These are phyloP conservation scores for Lepidurus packardi DNA, from an alignment of 1,140 invertebrate genomes.

Conservation along the genomic window DNA sequence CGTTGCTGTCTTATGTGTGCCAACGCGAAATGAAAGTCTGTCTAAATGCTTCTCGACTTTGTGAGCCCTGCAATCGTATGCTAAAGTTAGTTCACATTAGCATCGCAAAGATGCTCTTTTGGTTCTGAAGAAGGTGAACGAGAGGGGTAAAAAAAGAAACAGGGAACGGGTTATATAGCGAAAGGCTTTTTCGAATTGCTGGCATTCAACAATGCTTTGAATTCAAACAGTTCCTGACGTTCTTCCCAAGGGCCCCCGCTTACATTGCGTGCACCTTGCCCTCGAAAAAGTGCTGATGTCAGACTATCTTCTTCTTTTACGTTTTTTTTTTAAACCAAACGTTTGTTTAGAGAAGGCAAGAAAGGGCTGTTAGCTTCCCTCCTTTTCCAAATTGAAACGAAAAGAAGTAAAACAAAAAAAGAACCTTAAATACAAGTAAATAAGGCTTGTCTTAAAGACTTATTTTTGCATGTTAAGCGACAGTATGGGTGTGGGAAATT, in stretches of 20 bases:
- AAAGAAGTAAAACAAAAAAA: not conserved
- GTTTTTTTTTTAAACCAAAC: not conserved
- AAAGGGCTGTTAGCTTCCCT: not conserved
- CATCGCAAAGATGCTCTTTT: not conserved
- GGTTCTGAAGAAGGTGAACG: not conserved
- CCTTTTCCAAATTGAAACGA: slow-evolving; percentile 4
- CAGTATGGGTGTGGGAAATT: no score
- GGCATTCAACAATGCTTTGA: slow-evolving; percentile 15
- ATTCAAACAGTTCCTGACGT: slow-evolving; percentile 11
- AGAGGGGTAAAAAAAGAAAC: not conserved
- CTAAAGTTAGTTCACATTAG: slow-evolving; percentile 15
- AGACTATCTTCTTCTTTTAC: not conserved
- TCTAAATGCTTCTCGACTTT: not conserved
- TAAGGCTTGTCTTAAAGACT: no score
- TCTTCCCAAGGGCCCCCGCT: not conserved
- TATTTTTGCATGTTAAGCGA: no score
- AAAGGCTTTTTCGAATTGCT: not conserved
- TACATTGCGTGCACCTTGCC: slow-evolving; percentile 20
- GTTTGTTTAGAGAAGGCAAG: slow-evolving; percentile 10
- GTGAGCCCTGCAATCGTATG: not conserved
- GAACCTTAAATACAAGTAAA: not conserved
- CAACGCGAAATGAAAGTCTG: not conserved
- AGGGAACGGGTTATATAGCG: not conserved
- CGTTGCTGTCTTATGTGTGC: not conserved
- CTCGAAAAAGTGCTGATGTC: slow-evolving; percentile 17